Percentiles rank a stretch among this genome's conserved stretches.
Evolutionary conservation across 1,140 invertebrate species (phyloP).

Genomic region (Thaumatotibia leucotreta): DNA sequence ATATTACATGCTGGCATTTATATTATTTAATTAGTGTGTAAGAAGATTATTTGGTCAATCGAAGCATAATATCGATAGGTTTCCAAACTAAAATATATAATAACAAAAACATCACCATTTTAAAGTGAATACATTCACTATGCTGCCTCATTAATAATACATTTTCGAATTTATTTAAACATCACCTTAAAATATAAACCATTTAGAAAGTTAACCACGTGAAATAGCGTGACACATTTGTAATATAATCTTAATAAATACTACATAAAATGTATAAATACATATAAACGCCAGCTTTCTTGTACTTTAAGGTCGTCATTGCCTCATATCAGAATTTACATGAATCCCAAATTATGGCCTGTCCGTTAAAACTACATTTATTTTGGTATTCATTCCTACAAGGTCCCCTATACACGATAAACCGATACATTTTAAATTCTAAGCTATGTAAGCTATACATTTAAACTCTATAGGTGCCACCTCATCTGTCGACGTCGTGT

Average conservation of each 20-base stretch:
- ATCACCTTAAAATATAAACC: too few species aligned
- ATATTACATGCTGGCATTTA: constrained; percentile 62
- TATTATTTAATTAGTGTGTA: neutral
- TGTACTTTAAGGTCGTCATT: constrained; percentile 9
- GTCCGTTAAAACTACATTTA: constrained; percentile 17
- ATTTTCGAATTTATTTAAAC: too few species aligned
- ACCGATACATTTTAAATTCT: constrained; percentile 19
- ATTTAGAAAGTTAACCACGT: too few species aligned
- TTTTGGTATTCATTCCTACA: constrained; percentile 25
- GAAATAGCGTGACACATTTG: too few species aligned
- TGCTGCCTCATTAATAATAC: too few species aligned
- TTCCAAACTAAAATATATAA: too few species aligned
- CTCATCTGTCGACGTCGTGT: too few species aligned
- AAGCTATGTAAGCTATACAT: constrained; percentile 35
- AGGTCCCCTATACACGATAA: constrained; percentile 26
- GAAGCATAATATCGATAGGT: too few species aligned
- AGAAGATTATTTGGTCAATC: neutral
- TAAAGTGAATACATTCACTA: too few species aligned
- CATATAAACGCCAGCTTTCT: neutral
- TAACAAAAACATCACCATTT: neutral
- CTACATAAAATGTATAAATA: neutral
- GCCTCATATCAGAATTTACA: neutral
- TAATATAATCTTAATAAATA: too few species aligned
- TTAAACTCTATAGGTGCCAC: constrained; percentile 36
- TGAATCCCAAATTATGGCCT: constrained; percentile 18